Conservation (phyloP, 2,113 vertebrate species). For the Sporophila hypoxantha region DNA sequence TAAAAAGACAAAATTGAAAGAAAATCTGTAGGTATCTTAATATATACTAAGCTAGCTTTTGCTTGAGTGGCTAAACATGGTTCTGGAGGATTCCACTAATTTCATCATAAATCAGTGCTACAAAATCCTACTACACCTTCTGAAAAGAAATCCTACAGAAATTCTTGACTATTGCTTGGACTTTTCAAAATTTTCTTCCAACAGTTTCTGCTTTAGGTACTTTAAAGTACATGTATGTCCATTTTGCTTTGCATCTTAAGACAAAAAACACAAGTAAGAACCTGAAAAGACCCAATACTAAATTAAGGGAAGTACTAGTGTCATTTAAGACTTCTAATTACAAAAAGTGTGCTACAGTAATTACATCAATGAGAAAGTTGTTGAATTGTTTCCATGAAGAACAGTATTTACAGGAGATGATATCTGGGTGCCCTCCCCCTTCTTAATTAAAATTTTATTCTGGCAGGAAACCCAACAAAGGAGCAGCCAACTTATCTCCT, state of each 20-base stretch:
- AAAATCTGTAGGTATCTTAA: background rate
- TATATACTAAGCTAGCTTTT: background rate
- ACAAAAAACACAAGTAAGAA: conserved; percentile 6
- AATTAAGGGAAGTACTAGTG: background rate
- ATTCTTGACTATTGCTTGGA: conserved; percentile 9
- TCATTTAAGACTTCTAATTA: conserved; percentile 30
- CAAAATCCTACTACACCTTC: background rate
- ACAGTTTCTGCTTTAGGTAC: conserved; percentile 17
- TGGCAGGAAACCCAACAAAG: background rate
- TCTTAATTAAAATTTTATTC: conserved; percentile 44
- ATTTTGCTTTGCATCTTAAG: background rate
- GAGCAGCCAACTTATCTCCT: background rate
- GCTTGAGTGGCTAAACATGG: background rate
- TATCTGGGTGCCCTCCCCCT: background rate
- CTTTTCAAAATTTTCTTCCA: conserved; percentile 24
- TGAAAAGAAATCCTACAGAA: background rate
- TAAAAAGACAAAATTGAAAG: background rate
- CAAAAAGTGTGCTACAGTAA: background rate
- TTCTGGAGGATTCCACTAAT: background rate
- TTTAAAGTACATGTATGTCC: conserved; percentile 33
- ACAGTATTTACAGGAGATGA: background rate
- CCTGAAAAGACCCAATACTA: background rate
- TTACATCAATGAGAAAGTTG: background rate
- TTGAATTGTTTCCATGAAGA: conserved; percentile 28
- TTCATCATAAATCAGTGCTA: background rate